Evolutionary conservation across 2,113 vertebrate species (phyloP), one percentile per base, ranked within the genome.

Genomic region (Erpornis zantholeuca): DNA sequence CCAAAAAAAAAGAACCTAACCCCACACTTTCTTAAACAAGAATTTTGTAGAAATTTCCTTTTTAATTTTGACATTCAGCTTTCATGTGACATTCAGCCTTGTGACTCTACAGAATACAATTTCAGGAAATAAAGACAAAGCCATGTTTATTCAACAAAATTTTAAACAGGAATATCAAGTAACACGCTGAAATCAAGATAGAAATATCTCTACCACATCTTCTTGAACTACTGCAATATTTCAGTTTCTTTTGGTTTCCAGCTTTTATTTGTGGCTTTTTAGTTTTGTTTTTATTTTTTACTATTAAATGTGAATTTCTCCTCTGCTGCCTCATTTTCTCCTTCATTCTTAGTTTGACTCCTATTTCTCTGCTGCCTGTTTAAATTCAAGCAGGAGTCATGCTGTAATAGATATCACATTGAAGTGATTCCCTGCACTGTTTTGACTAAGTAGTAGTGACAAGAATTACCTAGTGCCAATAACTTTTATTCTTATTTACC

Each of bases 401-500:
- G 21, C 75, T 79, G 10, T 72, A 79, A 50, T 35, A 82, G 77
- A 52, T 89, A 36, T 87, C 50, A 68, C 14, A 64, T 28, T 76
- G 69, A 84, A 87, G 84, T 80, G 49, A 94, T 91, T 87, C 54
- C 28, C 53, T 95, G 31, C 50, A 72, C 7, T 24, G 23, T 49
- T 82, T 61, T 47, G 36, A 72, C 78, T 87, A 94, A 93, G 42
- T 42, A 35, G 70, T 45, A 89, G 66, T 85, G 73, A 86, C 70
- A 92, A 84, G 33, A 56, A 91, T 52, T 82, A 77, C 10, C 25
- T 80, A 18, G 15, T 92, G 53, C 35, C 21, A 84, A 25, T 61
- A 80, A 45, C 33, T 49, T 95, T 86, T 71, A 36, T 72, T 85
- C 44, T 91, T 94, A 88, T 81, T 96, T 95, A 91, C 65, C 21